Conservation (phyloP, 1,140 invertebrate species). For the Orchestia grillus region DNA sequence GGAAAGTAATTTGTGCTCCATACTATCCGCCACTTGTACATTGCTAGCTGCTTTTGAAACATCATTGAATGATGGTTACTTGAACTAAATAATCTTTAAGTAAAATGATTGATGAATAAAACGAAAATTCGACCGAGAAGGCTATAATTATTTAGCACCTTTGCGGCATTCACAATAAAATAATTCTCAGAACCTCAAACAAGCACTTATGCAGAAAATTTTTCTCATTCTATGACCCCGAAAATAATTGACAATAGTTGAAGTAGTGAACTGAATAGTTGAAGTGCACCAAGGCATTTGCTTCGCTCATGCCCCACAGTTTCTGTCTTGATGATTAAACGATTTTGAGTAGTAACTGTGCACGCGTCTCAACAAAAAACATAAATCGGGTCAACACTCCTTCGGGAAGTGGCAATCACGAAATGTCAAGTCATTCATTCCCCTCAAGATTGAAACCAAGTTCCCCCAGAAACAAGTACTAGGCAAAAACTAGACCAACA, state of each 20-base stretch:
- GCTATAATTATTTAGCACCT: too few species aligned
- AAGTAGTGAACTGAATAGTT: neutral
- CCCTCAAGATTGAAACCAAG: neutral
- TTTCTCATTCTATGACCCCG: neutral
- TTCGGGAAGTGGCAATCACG: neutral
- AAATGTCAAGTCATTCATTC: neutral
- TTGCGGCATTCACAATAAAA: too few species aligned
- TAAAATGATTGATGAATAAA: too few species aligned
- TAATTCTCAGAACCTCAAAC: too few species aligned
- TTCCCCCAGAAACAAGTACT: neutral
- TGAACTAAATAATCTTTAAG: too few species aligned
- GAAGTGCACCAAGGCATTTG: neutral
- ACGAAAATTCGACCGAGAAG: too few species aligned
- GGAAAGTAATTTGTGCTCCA: too few species aligned
- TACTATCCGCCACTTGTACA: too few species aligned
- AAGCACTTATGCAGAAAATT: neutral
- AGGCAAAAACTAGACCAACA: neutral
- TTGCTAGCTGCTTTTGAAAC: too few species aligned
- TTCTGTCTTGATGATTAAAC: neutral
- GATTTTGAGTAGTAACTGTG: neutral
- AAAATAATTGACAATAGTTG: neutral
- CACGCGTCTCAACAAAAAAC: neutral
- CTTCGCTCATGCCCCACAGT: neutral
- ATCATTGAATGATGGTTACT: too few species aligned
- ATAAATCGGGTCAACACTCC: neutral